Evolutionary conservation across 2,888 invertebrate species (phyloP).

Genomic region (Mimas tiliae): DNA sequence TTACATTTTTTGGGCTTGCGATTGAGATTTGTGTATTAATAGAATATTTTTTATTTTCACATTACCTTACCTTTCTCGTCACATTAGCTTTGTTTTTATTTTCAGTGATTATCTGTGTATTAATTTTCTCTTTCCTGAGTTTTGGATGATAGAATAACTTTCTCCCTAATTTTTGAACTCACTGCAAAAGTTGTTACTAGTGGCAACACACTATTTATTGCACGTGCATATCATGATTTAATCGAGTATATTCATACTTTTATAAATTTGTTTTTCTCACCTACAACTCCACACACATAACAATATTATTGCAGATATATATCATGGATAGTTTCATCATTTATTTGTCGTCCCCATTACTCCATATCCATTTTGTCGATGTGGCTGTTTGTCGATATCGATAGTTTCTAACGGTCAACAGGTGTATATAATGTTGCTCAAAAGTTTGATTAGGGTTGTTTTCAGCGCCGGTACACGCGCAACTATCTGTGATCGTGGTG

Average conservation of each 20-base stretch:
- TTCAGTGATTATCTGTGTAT: not conserved
- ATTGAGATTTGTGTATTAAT: not conserved
- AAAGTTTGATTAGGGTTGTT: conserved; percentile 37
- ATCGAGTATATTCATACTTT: too few species aligned
- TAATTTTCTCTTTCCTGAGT: too few species aligned
- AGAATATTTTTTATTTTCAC: too few species aligned
- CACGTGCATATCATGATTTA: too few species aligned
- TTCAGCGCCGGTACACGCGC: conserved; percentile 90
- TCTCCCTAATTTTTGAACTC: too few species aligned
- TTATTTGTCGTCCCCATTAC: not conserved
- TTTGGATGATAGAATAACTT: too few species aligned
- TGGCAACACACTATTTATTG: too few species aligned
- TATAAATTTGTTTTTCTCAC: too few species aligned
- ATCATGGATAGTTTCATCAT: not conserved
- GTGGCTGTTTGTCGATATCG: not conserved
- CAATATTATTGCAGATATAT: not conserved
- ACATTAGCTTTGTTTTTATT: not conserved
- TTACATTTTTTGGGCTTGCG: not conserved
- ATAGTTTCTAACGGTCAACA: not conserved
- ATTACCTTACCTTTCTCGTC: not conserved
- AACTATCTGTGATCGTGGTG: conserved; percentile 94
- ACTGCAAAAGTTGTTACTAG: too few species aligned
- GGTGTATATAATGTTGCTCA: conserved; percentile 16
- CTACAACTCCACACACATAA: too few species aligned
- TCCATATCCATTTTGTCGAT: not conserved